Evolutionary conservation across 1,140 invertebrate genomes (phyloP).

Genomic region (Ectropis grisescens): DNA sequence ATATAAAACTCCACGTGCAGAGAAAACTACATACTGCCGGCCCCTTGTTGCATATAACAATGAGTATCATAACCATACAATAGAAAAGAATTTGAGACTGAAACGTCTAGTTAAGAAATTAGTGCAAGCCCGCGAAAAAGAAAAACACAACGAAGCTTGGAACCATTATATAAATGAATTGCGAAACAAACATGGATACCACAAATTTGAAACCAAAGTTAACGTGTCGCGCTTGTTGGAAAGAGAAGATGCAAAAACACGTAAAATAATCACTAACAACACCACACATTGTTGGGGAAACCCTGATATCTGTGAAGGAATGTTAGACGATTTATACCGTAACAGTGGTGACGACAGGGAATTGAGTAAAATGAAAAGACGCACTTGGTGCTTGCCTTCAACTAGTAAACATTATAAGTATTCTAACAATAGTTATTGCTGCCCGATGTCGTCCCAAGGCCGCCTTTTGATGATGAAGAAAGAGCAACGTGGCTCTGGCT

Average conservation of each 20-base stretch:
- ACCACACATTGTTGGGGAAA: constrained; percentile 15
- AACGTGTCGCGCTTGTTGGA: constrained; percentile 1
- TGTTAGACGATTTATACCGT: constrained; percentile 24
- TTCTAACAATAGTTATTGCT: constrained; percentile 13
- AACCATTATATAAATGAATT: constrained; percentile 45
- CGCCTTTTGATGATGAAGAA: constrained; percentile 19
- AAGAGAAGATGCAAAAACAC: too few species aligned
- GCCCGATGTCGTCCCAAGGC: constrained; percentile 29
- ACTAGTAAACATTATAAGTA: too few species aligned
- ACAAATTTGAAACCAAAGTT: constrained; percentile 3
- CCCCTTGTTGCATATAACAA: constrained; percentile 27
- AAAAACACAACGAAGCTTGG: constrained; percentile 32
- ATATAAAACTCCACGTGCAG: too few species aligned
- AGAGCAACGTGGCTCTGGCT: not conserved
- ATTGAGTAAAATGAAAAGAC: too few species aligned
- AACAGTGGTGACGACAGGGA: too few species aligned
- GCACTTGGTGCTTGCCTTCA: too few species aligned
- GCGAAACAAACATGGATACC: constrained; percentile 27
- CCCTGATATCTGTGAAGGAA: constrained; percentile 15
- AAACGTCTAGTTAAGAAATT: constrained; percentile 26
- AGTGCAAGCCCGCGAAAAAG: constrained; percentile 19
- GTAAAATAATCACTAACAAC: too few species aligned
- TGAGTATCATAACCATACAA: constrained; percentile 31
- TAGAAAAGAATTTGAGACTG: constrained; percentile 34
- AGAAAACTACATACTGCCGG: constrained; percentile 41